Conservation (phyloP, 2,113 vertebrate genomes). For the Sula dactylatra region DNA sequence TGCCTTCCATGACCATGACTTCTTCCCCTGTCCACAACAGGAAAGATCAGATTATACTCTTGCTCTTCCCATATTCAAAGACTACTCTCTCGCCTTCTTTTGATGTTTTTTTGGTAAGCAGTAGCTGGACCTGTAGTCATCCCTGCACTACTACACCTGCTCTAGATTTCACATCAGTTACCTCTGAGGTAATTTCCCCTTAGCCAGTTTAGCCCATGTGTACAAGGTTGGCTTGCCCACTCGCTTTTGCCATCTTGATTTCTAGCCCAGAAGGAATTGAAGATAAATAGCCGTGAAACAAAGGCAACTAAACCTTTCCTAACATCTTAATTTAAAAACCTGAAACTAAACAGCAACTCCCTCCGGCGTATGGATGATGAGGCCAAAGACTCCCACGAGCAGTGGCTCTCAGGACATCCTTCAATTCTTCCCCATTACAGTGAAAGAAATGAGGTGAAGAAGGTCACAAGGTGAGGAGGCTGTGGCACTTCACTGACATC, state of each 20-base stretch:
- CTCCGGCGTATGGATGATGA: rapidly evolving
- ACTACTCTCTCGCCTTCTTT: background rate
- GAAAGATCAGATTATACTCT: background rate
- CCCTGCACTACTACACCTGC: background rate
- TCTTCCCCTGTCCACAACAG: background rate
- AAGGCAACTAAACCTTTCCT: background rate
- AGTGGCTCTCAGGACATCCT: too few species aligned
- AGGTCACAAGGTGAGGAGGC: background rate
- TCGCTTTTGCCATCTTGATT: background rate
- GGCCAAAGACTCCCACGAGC: rapidly evolving
- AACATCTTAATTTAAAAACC: background rate
- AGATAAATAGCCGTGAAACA: background rate
- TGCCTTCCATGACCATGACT: background rate
- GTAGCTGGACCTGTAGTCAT: background rate
- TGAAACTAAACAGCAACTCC: background rate
- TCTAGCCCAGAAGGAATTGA: background rate
- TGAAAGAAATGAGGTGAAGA: background rate
- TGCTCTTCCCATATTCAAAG: background rate
- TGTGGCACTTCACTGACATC: background rate
- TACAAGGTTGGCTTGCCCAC: background rate
- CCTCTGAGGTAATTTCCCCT: background rate
- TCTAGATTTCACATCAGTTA: background rate
- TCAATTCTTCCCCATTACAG: background rate
- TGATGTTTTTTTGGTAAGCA: rapidly evolving
- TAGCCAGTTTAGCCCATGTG: rapidly evolving